Conservation (phyloP, 2,113 vertebrate species). For the Struthio camelus region DNA sequence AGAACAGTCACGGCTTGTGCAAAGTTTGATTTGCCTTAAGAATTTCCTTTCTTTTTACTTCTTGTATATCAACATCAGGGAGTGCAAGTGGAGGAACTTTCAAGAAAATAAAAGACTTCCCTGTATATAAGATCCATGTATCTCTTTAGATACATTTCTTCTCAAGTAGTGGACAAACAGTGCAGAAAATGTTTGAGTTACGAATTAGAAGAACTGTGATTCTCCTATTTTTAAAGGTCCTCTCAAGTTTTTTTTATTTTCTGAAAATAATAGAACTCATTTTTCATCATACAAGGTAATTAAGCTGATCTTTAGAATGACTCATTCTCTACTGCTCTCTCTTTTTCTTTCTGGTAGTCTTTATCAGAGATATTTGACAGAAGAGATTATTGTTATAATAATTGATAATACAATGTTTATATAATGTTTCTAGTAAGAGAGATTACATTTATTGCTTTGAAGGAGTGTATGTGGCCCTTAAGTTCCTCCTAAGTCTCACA, state of each 20-base stretch:
- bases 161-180: neutral
- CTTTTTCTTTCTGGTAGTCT: slow-evolving; percentile 19
- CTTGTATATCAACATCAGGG: neutral
- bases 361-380: neutral
- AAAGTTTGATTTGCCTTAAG: neutral
- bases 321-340: neutral
- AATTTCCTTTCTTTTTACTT: neutral
- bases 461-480: neutral
- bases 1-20: neutral
- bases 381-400: neutral
- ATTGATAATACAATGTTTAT: too few relatives aligned
- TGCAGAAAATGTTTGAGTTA: slow-evolving; percentile 13
- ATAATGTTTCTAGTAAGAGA: too few relatives aligned
- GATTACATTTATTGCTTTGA: slow-evolving; percentile 7
- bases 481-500: neutral
- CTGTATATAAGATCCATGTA: neutral
- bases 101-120: neutral
- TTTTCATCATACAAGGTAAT: slow-evolving; percentile 34
- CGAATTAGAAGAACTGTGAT: slow-evolving; percentile 1
- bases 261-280: slow-evolving; percentile 25
- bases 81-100: neutral
- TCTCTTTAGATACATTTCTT: neutral
- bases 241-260: neutral
- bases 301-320: neutral
- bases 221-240: neutral